Evolutionary conservation across 2,888 invertebrate species (phyloP).

Genomic region (Lapara coniferarum): DNA sequence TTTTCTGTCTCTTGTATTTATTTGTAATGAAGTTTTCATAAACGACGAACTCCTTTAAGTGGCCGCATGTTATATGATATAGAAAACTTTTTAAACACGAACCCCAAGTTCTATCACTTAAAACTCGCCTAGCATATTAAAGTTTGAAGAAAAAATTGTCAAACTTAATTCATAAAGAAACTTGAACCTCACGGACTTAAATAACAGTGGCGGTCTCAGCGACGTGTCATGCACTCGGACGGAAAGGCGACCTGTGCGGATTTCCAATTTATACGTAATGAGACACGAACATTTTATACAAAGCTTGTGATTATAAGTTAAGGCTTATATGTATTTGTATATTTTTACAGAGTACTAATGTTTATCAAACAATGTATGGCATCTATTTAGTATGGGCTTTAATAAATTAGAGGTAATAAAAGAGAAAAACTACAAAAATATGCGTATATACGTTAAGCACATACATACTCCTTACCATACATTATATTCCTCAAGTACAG

Average conservation of each 20-base stretch:
- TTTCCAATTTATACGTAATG: constrained; percentile 36
- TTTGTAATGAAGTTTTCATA: not conserved
- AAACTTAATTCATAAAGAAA: constrained; percentile 50
- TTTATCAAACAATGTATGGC: too few relatives aligned
- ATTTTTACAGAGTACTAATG: too few relatives aligned
- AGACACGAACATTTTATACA: not conserved
- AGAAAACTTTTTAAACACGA: constrained; percentile 21
- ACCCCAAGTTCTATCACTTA: constrained; percentile 9
- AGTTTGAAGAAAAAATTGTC: constrained; percentile 39
- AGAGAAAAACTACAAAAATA: too few relatives aligned
- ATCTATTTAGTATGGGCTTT: too few relatives aligned
- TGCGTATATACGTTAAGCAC: too few relatives aligned
- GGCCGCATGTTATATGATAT: not conserved
- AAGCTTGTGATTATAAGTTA: not conserved
- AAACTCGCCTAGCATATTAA: constrained; percentile 25
- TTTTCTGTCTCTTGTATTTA: not conserved
- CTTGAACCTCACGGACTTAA: constrained; percentile 47
- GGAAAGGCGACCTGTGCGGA: constrained; percentile 29
- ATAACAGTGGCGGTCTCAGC: constrained; percentile 45
- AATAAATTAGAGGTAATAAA: too few relatives aligned
- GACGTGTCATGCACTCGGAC: constrained; percentile 34
- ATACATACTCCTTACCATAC: too few relatives aligned
- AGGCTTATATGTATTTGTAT: too few relatives aligned
- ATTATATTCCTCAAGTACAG: too few relatives aligned
- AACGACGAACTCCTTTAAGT: not conserved